phyloP scores from a whole-genome alignment of 2,888 invertebrate species.

The Spodoptera exigua region DNA sequence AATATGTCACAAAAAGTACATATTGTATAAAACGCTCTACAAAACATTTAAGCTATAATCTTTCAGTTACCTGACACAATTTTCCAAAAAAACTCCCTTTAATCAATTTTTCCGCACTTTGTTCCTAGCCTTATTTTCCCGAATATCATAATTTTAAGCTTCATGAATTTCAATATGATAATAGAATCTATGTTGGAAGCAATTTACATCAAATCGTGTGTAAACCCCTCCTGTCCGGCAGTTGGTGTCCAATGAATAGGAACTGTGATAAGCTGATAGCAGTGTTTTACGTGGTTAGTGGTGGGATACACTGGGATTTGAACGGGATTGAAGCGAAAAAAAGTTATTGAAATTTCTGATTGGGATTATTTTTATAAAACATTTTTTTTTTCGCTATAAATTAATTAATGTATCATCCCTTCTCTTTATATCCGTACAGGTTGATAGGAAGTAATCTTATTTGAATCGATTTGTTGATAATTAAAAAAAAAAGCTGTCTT shows the following conservation, averaged over 20 bases:
- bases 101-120: background rate
- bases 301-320: constrained; percentile 10
- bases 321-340: background rate
- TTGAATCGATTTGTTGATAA: too few relatives aligned
- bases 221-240: constrained; percentile 51
- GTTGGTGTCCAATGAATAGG: constrained; percentile 59
- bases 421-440: too few relatives aligned
- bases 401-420: too few relatives aligned
- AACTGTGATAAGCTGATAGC: constrained; percentile 59
- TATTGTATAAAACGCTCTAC: too few relatives aligned
- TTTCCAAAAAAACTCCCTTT: background rate
- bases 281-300: constrained; percentile 38
- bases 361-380: too few relatives aligned
- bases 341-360: too few relatives aligned
- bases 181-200: constrained; percentile 47
- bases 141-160: constrained; percentile 56
- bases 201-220: constrained; percentile 63
- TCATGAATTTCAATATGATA: constrained; percentile 55
- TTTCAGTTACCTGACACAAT: too few relatives aligned
- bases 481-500: too few relatives aligned
- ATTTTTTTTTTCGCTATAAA: too few relatives aligned
- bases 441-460: too few relatives aligned
- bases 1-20: too few relatives aligned
- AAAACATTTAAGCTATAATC: too few relatives aligned
- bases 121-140: constrained; percentile 28